Conservation (phyloP, 2,797 vertebrate species). For the Channa striata region DNA sequence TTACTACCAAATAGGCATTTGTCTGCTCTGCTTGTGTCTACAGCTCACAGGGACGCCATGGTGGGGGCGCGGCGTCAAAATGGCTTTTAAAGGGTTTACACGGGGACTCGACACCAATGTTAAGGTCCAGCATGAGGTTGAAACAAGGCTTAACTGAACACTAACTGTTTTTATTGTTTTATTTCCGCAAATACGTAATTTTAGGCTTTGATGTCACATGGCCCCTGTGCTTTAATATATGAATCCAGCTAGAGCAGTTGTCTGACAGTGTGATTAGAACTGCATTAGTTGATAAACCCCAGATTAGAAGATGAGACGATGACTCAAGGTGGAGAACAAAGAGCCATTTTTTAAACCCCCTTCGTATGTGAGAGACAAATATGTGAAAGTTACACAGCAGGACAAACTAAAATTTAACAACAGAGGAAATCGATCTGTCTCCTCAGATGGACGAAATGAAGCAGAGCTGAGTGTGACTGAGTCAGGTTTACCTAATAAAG, state of each 20-base stretch:
- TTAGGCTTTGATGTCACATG: neutral
- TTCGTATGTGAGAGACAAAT: neutral
- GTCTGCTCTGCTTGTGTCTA: conserved; percentile 25
- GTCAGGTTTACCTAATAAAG: conserved; percentile 13
- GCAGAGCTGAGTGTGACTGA: conserved; percentile 9
- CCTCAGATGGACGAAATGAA: conserved; percentile 11
- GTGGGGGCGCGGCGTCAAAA: conserved; percentile 18
- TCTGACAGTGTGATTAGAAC: neutral
- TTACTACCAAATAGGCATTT: conserved; percentile 17
- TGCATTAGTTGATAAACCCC: conserved; percentile 25
- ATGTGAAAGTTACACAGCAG: neutral
- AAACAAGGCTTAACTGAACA: conserved; percentile 30
- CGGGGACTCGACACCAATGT: neutral
- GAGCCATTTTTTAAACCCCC: neutral
- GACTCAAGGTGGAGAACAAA: neutral
- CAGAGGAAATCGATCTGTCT: conserved; percentile 9
- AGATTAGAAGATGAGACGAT: conserved; percentile 2
- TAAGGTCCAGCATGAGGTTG: conserved; percentile 15
- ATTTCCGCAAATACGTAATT: no score
- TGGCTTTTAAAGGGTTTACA: conserved; percentile 50
- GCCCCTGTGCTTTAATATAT: neutral
- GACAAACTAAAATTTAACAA: conserved; percentile 12
- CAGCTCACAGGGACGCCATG: conserved; percentile 21
- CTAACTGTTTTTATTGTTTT: no score
- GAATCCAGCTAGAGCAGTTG: neutral